Conservation (phyloP, 2,888 invertebrate genomes). For the Philereme vetulata region DNA sequence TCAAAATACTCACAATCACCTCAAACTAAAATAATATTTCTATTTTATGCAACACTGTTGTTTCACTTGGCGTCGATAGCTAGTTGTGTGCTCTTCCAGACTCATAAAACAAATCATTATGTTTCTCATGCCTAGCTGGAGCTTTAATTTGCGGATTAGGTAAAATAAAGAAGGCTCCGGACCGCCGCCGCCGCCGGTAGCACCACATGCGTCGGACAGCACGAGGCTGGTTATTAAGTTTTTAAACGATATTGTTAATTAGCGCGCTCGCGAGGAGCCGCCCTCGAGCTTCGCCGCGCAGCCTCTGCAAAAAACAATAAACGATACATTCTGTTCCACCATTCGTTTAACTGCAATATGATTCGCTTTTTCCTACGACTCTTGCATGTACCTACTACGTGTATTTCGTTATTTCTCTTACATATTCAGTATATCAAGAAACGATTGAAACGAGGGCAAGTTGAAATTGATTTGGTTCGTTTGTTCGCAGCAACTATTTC, state of each 20-base stretch:
- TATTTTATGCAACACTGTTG: constrained; percentile 45
- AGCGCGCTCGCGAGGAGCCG: constrained; percentile 64
- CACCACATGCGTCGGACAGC: constrained; percentile 71
- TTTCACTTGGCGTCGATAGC: constrained; percentile 33
- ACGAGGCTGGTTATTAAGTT: constrained; percentile 74
- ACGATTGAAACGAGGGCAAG: not conserved
- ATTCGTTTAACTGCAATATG: constrained; percentile 65
- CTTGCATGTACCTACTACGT: not conserved
- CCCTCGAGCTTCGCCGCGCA: constrained; percentile 58
- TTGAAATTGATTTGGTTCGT: constrained; percentile 5
- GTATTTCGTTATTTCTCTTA: too few relatives aligned
- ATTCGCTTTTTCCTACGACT: constrained; percentile 39
- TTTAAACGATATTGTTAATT: constrained; percentile 81
- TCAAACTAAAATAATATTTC: constrained; percentile 47
- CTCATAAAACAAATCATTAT: constrained; percentile 23
- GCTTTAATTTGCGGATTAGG: constrained; percentile 39
- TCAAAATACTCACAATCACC: constrained; percentile 58
- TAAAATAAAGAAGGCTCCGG: constrained; percentile 39
- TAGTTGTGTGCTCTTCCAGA: constrained; percentile 34
- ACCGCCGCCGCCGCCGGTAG: constrained; percentile 31
- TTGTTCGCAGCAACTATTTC: constrained; percentile 92
- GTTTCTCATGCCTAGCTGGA: constrained; percentile 11
- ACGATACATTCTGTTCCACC: constrained; percentile 60
- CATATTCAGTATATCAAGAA: not conserved
- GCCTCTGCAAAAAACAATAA: constrained; percentile 61